phyloP scores from a whole-genome alignment of 1,140 invertebrate species.

The Drosophila kanapiae region DNA sequence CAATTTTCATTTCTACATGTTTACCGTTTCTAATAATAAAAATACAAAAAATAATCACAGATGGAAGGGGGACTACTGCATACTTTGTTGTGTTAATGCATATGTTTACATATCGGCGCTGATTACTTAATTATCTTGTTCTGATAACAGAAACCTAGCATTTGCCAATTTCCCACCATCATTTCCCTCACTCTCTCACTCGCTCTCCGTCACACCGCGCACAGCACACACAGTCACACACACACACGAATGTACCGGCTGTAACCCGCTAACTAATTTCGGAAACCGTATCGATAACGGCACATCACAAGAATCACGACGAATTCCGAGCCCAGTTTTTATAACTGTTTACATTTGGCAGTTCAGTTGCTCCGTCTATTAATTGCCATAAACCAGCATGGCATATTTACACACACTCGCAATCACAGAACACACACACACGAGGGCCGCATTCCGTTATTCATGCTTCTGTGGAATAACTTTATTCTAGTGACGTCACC shows the following conservation, averaged over 20 bases:
- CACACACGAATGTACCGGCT: conserved; percentile 17
- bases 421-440: background rate
- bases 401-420: background rate
- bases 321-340: conserved; percentile 14
- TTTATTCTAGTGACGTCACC: conserved; percentile 42
- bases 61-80: background rate
- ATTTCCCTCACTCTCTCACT: background rate
- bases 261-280: conserved; percentile 17
- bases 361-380: background rate
- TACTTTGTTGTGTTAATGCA: conserved; percentile 9
- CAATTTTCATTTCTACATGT: conserved; percentile 7
- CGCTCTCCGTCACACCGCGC: background rate
- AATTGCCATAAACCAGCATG: conserved; percentile 11
- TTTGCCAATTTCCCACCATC: conserved; percentile 18
- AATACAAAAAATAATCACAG: no score
- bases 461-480: conserved; percentile 9
- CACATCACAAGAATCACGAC: conserved; percentile 3
- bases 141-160: conserved; percentile 20
- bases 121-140: conserved; percentile 1
- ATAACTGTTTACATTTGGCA: conserved; percentile 20
- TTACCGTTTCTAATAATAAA: background rate
- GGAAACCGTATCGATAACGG: conserved; percentile 23
- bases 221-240: background rate
- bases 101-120: conserved; percentile 10
- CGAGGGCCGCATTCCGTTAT: background rate